Evolutionary conservation across 2,797 vertebrate genomes (phyloP).

Genomic region (Cirrhinus molitorella): DNA sequence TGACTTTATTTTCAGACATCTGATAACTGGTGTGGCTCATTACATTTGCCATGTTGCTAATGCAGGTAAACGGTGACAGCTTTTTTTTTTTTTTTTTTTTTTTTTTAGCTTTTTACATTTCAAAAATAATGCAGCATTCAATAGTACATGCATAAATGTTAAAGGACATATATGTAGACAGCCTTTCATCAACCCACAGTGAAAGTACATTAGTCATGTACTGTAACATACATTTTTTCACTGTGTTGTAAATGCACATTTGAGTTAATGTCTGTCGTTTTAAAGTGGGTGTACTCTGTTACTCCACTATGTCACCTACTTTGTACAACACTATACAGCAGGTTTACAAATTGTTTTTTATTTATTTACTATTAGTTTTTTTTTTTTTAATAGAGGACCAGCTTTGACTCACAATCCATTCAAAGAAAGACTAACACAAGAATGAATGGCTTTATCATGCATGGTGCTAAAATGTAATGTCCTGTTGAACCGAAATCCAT

Average conservation of each 20-base stretch:
- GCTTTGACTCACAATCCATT: slow-evolving; percentile 14
- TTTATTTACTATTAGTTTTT: too few relatives aligned
- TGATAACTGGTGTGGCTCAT: neutral
- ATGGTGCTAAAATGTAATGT: neutral
- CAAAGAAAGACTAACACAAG: slow-evolving; percentile 1
- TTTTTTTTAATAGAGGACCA: neutral
- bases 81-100: too few relatives aligned
- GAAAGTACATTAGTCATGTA: neutral
- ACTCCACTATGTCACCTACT: neutral
- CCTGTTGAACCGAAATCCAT: neutral
- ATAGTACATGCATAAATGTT: neutral
- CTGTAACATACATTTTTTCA: neutral
- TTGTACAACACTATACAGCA: neutral
- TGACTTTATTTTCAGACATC: neutral
- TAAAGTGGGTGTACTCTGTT: too few relatives aligned
- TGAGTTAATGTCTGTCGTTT: neutral
- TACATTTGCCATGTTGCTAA: slow-evolving; percentile 4
- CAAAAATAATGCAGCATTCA: neutral
- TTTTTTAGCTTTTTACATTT: neutral
- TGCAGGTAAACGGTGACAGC: neutral
- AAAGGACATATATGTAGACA: neutral
- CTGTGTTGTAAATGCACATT: neutral
- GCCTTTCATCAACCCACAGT: neutral
- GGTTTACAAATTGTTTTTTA: neutral
- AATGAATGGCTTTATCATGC: slow-evolving; percentile 10